These are phyloP conservation scores for Heteromormyrus szaboi DNA, from an alignment of 2,797 vertebrate species.

Conservation along the genomic window DNA sequence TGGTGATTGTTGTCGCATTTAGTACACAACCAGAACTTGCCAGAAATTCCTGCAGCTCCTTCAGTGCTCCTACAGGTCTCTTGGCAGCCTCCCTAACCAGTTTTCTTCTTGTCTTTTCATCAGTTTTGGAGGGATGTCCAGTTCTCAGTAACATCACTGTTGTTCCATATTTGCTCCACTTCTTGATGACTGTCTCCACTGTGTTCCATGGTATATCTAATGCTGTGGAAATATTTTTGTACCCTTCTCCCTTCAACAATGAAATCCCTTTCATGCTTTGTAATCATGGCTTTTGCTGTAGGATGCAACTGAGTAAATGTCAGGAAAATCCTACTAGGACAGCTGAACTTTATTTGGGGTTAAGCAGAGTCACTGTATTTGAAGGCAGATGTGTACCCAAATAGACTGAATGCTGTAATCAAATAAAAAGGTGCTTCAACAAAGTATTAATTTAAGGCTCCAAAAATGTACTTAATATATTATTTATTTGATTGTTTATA, in stretches of 20 bases:
- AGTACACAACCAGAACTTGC: not conserved
- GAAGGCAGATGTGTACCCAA: not conserved
- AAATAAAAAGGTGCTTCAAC: not conserved
- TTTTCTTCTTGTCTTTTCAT: not conserved
- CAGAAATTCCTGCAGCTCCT: not conserved
- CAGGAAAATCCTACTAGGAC: not conserved
- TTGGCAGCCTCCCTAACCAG: not conserved
- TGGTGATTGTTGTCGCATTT: not conserved
- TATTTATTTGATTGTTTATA: not conserved
- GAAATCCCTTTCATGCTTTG: not conserved
- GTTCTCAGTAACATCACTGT: not conserved
- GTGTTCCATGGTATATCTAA: not conserved
- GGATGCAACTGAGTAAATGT: not conserved
- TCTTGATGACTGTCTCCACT: not conserved
- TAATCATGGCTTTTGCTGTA: not conserved
- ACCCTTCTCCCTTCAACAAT: not conserved
- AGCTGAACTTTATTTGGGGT: not conserved
- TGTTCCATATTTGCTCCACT: not conserved
- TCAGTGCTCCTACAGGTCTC: not conserved
- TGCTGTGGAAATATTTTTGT: not conserved
- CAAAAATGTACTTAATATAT: not conserved
- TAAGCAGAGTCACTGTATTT: not conserved
- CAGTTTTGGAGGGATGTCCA: not conserved
- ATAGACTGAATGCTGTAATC: not conserved
- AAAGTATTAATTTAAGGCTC: not conserved